These are phyloP conservation scores for Porphyrio hochstetteri DNA, from an alignment of 2,113 vertebrate genomes.

Conservation along the genomic window DNA sequence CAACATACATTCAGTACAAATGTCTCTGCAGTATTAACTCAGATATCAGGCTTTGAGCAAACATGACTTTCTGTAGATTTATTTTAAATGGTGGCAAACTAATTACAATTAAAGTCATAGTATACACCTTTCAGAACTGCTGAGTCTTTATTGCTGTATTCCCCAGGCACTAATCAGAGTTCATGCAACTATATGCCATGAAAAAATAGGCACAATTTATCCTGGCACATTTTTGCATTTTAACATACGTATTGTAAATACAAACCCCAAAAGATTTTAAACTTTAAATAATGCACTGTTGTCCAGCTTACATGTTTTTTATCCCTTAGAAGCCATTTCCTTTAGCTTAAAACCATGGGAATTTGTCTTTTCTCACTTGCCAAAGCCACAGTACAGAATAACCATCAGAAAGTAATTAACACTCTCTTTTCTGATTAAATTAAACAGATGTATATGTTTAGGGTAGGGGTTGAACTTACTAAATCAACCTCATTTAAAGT, in stretches of 20 bases:
- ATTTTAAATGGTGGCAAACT: neutral
- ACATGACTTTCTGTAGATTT: neutral
- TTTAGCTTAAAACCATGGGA: constrained; percentile 52
- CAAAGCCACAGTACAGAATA: constrained; percentile 59
- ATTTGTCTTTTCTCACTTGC: constrained; percentile 62
- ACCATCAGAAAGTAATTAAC: constrained; percentile 69
- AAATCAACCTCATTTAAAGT: constrained; percentile 6
- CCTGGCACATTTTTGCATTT: neutral
- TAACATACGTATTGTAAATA: neutral
- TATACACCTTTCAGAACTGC: neutral
- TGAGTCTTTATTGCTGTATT: neutral
- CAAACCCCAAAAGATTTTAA: neutral
- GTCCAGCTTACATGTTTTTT: neutral
- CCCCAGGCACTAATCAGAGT: neutral
- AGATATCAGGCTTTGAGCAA: neutral
- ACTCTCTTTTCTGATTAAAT: constrained; percentile 47
- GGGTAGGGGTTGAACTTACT: neutral
- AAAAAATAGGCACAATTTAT: neutral
- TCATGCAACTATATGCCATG: neutral
- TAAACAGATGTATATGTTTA: constrained; percentile 35
- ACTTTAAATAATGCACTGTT: neutral
- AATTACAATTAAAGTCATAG: neutral
- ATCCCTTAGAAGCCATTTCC: constrained; percentile 21
- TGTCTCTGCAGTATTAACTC: neutral
- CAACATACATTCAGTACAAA: neutral